Percentiles rank a stretch among this genome's conserved stretches.
These are phyloP conservation scores for Semnornis frantzii DNA, from an alignment of 2,113 vertebrate species.

Conservation along the genomic window DNA sequence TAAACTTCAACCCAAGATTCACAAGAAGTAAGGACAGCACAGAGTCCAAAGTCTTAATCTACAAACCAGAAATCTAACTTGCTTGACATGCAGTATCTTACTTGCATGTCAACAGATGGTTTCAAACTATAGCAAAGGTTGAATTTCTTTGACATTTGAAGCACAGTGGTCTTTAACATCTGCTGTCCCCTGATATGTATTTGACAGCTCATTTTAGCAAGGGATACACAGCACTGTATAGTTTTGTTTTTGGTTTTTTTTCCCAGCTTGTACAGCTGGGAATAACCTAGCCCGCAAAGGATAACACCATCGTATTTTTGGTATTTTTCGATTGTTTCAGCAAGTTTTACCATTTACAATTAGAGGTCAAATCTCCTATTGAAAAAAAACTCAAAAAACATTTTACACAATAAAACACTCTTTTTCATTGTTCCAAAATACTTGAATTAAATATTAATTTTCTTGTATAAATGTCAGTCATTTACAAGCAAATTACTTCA, in stretches of 20 bases:
- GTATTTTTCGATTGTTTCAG: background rate
- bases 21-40: background rate
- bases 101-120: constrained; percentile 49
- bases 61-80: background rate
- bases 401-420: background rate
- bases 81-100: constrained; percentile 36
- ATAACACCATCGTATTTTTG: background rate
- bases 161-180: constrained; percentile 55
- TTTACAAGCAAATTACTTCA: background rate
- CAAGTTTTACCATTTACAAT: background rate
- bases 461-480: background rate
- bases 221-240: background rate
- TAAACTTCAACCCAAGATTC: background rate
- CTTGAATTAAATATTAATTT: background rate
- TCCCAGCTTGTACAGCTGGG: background rate
- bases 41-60: background rate
- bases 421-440: background rate
- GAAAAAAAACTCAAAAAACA: background rate
- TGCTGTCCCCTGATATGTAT: constrained; percentile 39
- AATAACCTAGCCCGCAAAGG: background rate
- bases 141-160: constrained; percentile 62
- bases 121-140: constrained; percentile 50
- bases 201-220: constrained; percentile 60
- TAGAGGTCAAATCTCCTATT: background rate
- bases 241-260: background rate